phyloP scores from a whole-genome alignment of 2,113 vertebrate genomes.

The Mus spicilegus region DNA sequence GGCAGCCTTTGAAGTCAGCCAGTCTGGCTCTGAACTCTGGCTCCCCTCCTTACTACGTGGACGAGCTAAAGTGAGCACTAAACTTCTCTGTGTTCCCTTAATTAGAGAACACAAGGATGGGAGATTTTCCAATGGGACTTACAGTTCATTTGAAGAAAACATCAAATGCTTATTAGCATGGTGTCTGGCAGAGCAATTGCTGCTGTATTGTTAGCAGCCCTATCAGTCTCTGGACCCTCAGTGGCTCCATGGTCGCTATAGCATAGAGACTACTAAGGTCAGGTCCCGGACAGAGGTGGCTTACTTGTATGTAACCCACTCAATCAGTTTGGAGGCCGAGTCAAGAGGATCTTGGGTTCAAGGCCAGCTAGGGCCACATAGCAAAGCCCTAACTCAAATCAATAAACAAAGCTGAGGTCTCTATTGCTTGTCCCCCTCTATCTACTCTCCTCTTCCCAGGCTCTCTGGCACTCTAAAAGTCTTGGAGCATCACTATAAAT shows the following conservation, averaged over 20 bases:
- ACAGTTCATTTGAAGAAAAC: slow-evolving; percentile 5
- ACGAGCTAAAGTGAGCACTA: not conserved
- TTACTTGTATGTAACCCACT: not conserved
- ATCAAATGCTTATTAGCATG: not conserved
- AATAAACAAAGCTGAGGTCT: not conserved
- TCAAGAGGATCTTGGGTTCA: not conserved
- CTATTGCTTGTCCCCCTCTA: not conserved
- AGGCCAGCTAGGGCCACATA: not conserved
- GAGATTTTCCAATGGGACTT: slow-evolving; percentile 39
- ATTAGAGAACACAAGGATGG: not conserved
- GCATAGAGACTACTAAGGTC: slow-evolving; percentile 14
- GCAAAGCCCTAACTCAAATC: not conserved
- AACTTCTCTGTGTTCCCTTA: slow-evolving; percentile 6
- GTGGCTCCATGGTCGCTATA: not conserved
- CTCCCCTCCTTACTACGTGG: not conserved
- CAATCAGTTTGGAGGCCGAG: not conserved
- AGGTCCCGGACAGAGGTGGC: not conserved
- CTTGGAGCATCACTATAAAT: not conserved
- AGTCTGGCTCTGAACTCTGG: slow-evolving; percentile 30
- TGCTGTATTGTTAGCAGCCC: not conserved
- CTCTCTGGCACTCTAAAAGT: not conserved
- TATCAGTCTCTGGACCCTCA: slow-evolving; percentile 12
- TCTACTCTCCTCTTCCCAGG: not conserved
- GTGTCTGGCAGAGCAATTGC: not conserved
- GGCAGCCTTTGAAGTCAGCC: not conserved